Evolutionary conservation across 1,140 invertebrate genomes (phyloP), one percentile per base, ranked within the genome.

Genomic region (Drosophila orena): DNA sequence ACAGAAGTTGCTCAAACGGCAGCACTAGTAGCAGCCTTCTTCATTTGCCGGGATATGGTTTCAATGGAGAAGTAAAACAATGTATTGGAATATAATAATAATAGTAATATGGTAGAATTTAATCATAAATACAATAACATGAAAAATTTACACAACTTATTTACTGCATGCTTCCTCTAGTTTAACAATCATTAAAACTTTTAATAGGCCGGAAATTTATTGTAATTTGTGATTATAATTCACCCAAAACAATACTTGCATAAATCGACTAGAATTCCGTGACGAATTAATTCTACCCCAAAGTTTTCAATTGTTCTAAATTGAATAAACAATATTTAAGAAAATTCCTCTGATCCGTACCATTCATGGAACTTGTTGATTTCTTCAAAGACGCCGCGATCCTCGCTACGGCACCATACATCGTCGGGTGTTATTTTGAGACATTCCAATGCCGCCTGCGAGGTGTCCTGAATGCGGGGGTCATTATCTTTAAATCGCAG

Each of bases 1-100:
- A 70, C 66, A 5, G 66, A 70, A 27, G 42, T 52, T 11, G 64
- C 68, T 2, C 65, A 70, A 47, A 70, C 66, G n/a, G 66, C 66
- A 15, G 64, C 64, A 4, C 15, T 70, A 10, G 37, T 70, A 24
- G 50, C 64, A 0, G 66, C 66, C 2, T 70, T 70, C 30, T 35
- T 55, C 4, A 56, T 70, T 40, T 70, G 66, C 11, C 34, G 66
- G 10, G 64, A 70, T 35, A 57, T 70, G 66, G 64, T 70, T 24
- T 55, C 66, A 2, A 70, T 70, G 66, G 64, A 70, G 27, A 70
- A 70, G 40, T 70, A 24, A 70, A 38, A 24, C 22, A 2, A 15
- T 17, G 14, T 22, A 42, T 17, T 17, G 17, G 17, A 17, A 17
- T 17, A 17, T 17, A 17, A 17, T 30, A 34, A n/a, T 43, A 1